phyloP scores from a whole-genome alignment of 1,140 invertebrate genomes.

The Gonioctena quinquepunctata region DNA sequence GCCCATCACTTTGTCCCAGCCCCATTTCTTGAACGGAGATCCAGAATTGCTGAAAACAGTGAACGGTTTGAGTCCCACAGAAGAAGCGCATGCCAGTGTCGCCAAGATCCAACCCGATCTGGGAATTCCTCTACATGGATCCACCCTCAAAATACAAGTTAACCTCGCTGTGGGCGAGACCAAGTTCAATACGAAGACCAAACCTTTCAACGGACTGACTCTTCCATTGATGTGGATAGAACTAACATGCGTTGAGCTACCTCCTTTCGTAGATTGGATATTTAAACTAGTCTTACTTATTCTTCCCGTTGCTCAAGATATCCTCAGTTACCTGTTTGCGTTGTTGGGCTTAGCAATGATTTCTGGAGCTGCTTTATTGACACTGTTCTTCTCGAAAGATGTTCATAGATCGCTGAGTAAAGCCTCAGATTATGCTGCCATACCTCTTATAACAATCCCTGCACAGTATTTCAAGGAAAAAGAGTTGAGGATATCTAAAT shows the following conservation, averaged over 20 bases:
- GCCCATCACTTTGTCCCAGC: slow-evolving; percentile 72
- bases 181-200: slow-evolving; percentile 59
- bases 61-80: slow-evolving; percentile 67
- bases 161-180: slow-evolving; percentile 68
- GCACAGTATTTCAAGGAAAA: slow-evolving; percentile 27
- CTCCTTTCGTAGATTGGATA: slow-evolving; percentile 42
- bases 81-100: slow-evolving; percentile 59
- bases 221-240: slow-evolving; percentile 71
- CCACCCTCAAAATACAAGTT: slow-evolving; percentile 66
- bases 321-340: slow-evolving; percentile 50
- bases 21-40: slow-evolving; percentile 77
- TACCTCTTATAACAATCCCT: slow-evolving; percentile 31
- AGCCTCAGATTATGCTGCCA: slow-evolving; percentile 26
- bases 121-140: slow-evolving; percentile 62
- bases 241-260: slow-evolving; percentile 57
- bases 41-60: slow-evolving; percentile 66
- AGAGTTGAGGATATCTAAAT: slow-evolving; percentile 30
- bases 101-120: slow-evolving; percentile 55
- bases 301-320: slow-evolving; percentile 49
- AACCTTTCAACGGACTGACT: slow-evolving; percentile 63
- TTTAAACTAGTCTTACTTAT: slow-evolving; percentile 48
- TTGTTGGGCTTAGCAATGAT: slow-evolving; percentile 53
- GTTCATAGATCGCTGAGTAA: slow-evolving; percentile 22
- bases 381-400: slow-evolving; percentile 19
- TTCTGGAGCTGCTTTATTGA: slow-evolving; percentile 47